These are phyloP conservation scores for Holcopasites calliopsidis DNA, from an alignment of 1,140 invertebrate species.

Conservation along the genomic window DNA sequence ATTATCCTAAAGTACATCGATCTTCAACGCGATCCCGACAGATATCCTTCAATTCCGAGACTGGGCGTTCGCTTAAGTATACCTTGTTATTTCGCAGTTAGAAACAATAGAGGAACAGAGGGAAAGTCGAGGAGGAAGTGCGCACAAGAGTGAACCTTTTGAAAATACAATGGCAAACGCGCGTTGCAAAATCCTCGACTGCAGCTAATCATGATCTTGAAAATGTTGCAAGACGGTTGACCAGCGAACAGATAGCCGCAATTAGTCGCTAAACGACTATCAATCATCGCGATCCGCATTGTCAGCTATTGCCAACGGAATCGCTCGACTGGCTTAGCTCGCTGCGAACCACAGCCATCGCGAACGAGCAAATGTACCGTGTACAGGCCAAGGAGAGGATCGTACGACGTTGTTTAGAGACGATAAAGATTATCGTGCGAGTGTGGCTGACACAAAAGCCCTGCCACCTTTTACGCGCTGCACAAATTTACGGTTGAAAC, in stretches of 20 bases:
- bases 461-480: conserved; percentile 3
- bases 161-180: background rate
- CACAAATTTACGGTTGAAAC: conserved; percentile 40
- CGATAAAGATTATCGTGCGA: background rate
- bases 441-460: background rate
- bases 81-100: no score
- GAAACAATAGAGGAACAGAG: background rate
- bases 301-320: background rate
- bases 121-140: conserved; percentile 7
- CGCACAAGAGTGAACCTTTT: background rate
- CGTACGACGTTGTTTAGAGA: background rate
- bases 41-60: background rate
- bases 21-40: conserved; percentile 3
- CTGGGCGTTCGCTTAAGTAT: conserved; percentile 8
- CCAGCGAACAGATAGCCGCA: conserved; percentile 14
- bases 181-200: conserved; percentile 1
- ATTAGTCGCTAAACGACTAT: conserved; percentile 31
- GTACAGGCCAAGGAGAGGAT: background rate
- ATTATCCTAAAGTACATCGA: background rate
- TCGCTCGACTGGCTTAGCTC: background rate
- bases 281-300: conserved; percentile 28
- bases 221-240: conserved; percentile 9
- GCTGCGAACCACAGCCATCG: background rate
- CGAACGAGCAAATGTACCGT: no score
- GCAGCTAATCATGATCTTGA: background rate